Evolutionary conservation across 2,888 invertebrate genomes (phyloP), one percentile per base, ranked within the genome.

Genomic region (Spicauda simplicius): DNA sequence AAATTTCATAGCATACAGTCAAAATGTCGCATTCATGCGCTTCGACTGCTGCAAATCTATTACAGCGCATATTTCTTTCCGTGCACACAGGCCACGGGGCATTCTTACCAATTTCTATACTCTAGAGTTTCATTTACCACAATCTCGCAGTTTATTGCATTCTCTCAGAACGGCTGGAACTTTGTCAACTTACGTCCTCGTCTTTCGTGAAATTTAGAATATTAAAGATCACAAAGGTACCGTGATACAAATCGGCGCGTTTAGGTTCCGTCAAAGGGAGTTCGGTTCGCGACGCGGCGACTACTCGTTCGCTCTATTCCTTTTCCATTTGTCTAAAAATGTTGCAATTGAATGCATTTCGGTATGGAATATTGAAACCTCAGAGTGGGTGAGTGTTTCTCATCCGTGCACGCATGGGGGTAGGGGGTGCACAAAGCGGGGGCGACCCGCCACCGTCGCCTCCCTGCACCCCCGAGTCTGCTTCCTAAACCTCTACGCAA

Each of bases 401-500:
- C 86, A 84, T 83, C 84, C 84, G 85, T 84, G 82, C 85, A 88
- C 90, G 90, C 91, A 89, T 78, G 81, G 84, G 83, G 85, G 79
- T 72, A 77, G 77, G 76, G 75, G n/a, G 76, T 76, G 73, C 71
- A 69, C 72, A 71, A 57, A 64, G 71, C 60, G 73, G 76, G 73
- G 72, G 71, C 69, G 71, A 77, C 75, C 73, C 77, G 77, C 76
- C 76, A 77, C 79, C 69, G 78, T 77, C 79, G 77, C 81, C 75
- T 65, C 74, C 73, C 72, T 73, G 77, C 79, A 76, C 79, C 73
- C 78, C 80, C 81, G 80, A 83, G 77, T 87, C 89, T 80, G 87
- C 86, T 87, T 91, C 87, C 91, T 91, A 91, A 92, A 91, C 91
- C 92, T 91, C 88, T 90, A 86, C 88, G 88, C 91, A 93, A 92